Evolutionary conservation across 2,888 invertebrate genomes (phyloP), one percentile per base, ranked within the genome.

Genomic region (Meiosimyza platycephala): DNA sequence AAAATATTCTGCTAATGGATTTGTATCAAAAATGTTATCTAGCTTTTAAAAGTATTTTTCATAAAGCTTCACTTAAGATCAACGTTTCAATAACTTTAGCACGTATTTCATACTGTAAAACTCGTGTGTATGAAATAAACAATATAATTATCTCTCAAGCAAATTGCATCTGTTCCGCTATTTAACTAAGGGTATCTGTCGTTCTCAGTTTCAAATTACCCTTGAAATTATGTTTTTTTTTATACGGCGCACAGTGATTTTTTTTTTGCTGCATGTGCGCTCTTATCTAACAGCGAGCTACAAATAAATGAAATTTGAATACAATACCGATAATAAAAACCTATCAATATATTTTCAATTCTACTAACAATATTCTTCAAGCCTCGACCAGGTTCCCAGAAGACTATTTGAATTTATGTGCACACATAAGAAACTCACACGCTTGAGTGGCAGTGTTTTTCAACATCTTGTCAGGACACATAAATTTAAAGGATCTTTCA

Each of bases 391-490:
- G 40, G 40, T 40, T 40, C 40, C 40, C 40, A 40, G 40, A 40
- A 40, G 40, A 40, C 40, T 40, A 40, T 40, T 40, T 40, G 40
- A 40, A 40, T 40, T 40, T 40, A 40, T 40, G 57, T 13, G 15
- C 12, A 47, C 18, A 33, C n/a, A 48, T 33, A 40, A 15, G 60
- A 48, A 28, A 57, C 71, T 78, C 73, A 62, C 76, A 75, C 74
- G 82, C 80, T 82, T 80, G 80, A 78, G 78, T 81, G 80, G 80
- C 79, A 80, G 81, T 83, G 81, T 82, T 83, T 80, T 78, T 75
- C 82, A 80, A 83, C 81, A 82, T 81, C 77, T 79, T 80, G 83
- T 80, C 84, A 83, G 84, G 83, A 83, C 77, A 75, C 82, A 82
- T 82, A 81, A 82, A 80, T 82, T 77, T 62, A 55, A 16, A 55